phyloP scores from a whole-genome alignment of 2,113 vertebrate genomes.

The Martes martes region DNA sequence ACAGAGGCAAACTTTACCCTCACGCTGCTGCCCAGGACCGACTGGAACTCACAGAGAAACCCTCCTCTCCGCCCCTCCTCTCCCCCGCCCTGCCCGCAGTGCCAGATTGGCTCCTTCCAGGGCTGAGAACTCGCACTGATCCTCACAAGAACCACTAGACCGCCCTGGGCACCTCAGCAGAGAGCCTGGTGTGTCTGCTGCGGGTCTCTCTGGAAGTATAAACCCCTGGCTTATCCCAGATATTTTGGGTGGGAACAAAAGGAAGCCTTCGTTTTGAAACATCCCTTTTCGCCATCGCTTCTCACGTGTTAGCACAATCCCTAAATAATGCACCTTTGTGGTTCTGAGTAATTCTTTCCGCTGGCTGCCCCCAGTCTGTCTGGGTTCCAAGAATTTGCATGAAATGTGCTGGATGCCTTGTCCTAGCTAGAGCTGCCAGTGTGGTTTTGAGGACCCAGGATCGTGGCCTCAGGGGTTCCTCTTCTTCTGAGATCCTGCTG shows the following conservation, averaged over 20 bases:
- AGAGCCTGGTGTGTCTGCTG: rapidly evolving
- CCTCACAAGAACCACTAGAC: not conserved
- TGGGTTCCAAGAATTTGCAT: not conserved
- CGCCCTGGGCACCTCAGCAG: not conserved
- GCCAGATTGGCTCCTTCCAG: not conserved
- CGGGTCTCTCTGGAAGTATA: not conserved
- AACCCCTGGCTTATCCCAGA: not conserved
- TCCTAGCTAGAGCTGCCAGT: not conserved
- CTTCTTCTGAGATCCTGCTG: not conserved
- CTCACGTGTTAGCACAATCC: not conserved
- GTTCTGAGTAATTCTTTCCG: not conserved
- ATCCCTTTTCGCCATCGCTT: not conserved
- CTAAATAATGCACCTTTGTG: not conserved
- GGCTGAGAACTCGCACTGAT: not conserved
- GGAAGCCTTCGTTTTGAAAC: slow-evolving; percentile 14
- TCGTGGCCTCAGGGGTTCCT: not conserved
- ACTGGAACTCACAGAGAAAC: not conserved
- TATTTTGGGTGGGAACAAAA: slow-evolving; percentile 23
- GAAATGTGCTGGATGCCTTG: not conserved
- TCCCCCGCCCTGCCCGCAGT: rapidly evolving
- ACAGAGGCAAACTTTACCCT: not conserved
- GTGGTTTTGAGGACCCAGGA: not conserved
- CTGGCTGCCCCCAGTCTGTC: not conserved
- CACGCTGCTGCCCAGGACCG: not conserved
- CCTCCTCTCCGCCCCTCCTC: rapidly evolving